Percentiles rank a stretch among this genome's conserved stretches.
phyloP scores from a whole-genome alignment of 37 sponge, comb jelly and placozoan genomes.

The Agelas oroides region DNA sequence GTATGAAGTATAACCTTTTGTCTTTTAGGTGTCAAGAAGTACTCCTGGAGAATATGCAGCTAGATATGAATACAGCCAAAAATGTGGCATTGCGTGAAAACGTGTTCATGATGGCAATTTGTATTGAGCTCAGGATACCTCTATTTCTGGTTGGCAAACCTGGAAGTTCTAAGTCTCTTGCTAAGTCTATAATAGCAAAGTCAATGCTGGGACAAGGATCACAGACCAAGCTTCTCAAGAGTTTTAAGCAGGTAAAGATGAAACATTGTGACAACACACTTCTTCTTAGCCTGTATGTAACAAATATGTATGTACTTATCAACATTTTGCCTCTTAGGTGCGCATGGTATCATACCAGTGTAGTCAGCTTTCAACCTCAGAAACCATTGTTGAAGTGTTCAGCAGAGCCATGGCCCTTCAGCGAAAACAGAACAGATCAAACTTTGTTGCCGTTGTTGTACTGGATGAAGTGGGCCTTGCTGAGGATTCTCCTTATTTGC shows the following conservation, averaged over 20 bases:
- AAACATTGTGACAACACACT: too few relatives aligned
- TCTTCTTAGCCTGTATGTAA: too few relatives aligned
- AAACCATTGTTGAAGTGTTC: conserved; percentile 80
- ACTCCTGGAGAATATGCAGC: conserved; percentile 63
- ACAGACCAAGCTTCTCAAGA: conserved; percentile 25
- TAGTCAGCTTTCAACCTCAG: conserved; percentile 86
- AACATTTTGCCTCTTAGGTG: conserved; percentile 37
- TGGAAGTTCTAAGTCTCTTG: conserved; percentile 84
- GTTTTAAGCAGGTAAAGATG: conserved; percentile 57
- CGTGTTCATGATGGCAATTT: conserved; percentile 88
- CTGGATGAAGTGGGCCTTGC: conserved; percentile 93
- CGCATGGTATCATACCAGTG: conserved; percentile 80
- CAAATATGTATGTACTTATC: neutral
- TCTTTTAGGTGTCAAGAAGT: conserved; percentile 65
- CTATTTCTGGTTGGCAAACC: conserved; percentile 85
- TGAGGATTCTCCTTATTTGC: conserved; percentile 85
- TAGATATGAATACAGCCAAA: conserved; percentile 65
- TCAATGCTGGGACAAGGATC: conserved; percentile 75
- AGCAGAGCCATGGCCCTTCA: conserved; percentile 60
- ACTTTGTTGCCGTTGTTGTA: conserved; percentile 81
- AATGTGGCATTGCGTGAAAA: conserved; percentile 81
- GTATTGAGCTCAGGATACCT: conserved; percentile 80
- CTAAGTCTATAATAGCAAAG: conserved; percentile 63
- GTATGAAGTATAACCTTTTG: too few relatives aligned
- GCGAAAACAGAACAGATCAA: conserved; percentile 33